Percentiles rank a stretch among this genome's conserved stretches.
phyloP scores from a whole-genome alignment of 2,888 invertebrate species.

The Leptarthrus brevirostris region DNA sequence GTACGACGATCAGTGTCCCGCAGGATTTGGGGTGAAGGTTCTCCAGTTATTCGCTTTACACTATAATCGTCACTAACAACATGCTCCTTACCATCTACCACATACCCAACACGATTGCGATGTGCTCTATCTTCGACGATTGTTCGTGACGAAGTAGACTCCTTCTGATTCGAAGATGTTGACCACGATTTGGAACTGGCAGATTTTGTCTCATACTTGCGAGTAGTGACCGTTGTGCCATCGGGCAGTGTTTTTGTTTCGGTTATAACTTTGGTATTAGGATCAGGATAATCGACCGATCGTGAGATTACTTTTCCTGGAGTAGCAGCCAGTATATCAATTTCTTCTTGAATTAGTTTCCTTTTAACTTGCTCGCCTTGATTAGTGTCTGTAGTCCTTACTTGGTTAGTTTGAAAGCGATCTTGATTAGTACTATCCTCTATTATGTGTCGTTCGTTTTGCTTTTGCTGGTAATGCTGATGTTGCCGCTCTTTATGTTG shows the following conservation, averaged over 20 bases:
- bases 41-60: conserved; percentile 1
- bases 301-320: conserved; percentile 71
- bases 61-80: conserved; percentile 12
- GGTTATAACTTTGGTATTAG: conserved; percentile 75
- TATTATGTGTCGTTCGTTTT: conserved; percentile 53
- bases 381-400: neutral
- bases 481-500: conserved; percentile 61
- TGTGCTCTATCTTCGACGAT: conserved; percentile 51
- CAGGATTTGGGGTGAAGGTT: neutral
- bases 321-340: conserved; percentile 58
- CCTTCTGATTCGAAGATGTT: conserved; percentile 53
- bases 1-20: neutral
- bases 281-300: conserved; percentile 73
- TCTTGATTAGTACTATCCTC: conserved; percentile 46
- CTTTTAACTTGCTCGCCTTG: conserved; percentile 4
- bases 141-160: conserved; percentile 46
- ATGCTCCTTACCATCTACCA: conserved; percentile 16
- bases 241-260: conserved; percentile 76
- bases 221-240: conserved; percentile 77
- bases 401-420: conserved; percentile 19
- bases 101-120: conserved; percentile 51
- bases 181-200: conserved; percentile 54
- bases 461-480: conserved; percentile 64
- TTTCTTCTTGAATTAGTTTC: conserved; percentile 49
- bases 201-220: conserved; percentile 73